These are phyloP conservation scores for Neoseiulus cucumeris DNA, from an alignment of 1,140 invertebrate species.

Conservation along the genomic window DNA sequence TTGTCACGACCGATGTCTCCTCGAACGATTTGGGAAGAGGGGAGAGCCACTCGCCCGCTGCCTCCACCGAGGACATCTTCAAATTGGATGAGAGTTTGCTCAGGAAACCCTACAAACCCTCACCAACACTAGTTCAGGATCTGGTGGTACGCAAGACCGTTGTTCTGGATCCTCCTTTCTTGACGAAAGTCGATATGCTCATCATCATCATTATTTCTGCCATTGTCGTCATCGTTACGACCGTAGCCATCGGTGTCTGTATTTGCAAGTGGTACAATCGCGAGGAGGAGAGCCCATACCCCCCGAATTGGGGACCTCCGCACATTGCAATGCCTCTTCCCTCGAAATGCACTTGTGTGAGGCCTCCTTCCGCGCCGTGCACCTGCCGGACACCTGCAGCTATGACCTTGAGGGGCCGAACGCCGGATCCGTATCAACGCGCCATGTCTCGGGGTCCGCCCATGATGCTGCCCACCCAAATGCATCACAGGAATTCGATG, in stretches of 20 bases:
- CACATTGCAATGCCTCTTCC: constrained; percentile 30
- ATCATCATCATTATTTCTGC: constrained; percentile 11
- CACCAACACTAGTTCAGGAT: neutral
- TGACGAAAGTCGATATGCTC: constrained; percentile 11
- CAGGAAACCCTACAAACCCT: neutral
- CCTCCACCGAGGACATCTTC: neutral
- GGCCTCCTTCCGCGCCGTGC: constrained; percentile 23
- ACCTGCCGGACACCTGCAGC: constrained; percentile 14
- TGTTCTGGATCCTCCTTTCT: neutral
- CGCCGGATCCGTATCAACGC: neutral
- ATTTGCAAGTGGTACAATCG: constrained; percentile 11
- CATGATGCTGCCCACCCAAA: neutral
- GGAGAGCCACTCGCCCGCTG: neutral
- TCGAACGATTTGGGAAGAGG: neutral
- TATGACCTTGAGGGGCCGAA: neutral
- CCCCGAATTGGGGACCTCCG: constrained; percentile 41
- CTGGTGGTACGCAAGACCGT: constrained; percentile 3
- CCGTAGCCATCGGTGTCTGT: constrained; percentile 9
- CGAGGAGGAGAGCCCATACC: constrained; percentile 30
- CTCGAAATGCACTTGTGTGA: constrained; percentile 27
- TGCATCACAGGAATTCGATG: neutral
- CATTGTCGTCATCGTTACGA: neutral
- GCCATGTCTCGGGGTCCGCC: neutral
- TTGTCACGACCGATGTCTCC: neutral
- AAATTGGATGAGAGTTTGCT: constrained; percentile 2